Evolutionary conservation across 2,888 invertebrate genomes (phyloP).

Genomic region (Cantharis rustica): DNA sequence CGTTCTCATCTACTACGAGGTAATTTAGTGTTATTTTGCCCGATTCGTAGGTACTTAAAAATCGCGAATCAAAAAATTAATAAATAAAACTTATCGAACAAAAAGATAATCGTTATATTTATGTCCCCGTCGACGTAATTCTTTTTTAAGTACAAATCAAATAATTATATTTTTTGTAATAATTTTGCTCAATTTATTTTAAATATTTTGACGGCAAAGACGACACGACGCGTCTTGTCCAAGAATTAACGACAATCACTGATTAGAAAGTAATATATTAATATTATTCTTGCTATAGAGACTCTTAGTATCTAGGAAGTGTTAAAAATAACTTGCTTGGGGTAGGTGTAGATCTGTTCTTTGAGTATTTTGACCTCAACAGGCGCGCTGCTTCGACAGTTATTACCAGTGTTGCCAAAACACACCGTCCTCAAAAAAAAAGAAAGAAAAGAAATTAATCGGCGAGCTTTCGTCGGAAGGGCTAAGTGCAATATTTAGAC

Average conservation of each 20-base stretch:
- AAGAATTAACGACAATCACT: constrained; percentile 57
- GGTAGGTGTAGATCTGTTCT: constrained; percentile 23
- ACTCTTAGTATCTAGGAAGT: constrained; percentile 14
- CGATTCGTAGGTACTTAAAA: constrained; percentile 22
- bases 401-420: constrained; percentile 29
- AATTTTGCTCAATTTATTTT: constrained; percentile 42
- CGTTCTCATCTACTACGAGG: constrained; percentile 25
- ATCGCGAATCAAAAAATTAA: constrained; percentile 10
- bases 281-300: constrained; percentile 32
- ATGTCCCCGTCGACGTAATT: constrained; percentile 40
- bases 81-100: constrained; percentile 5
- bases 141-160: constrained; percentile 51
- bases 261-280: constrained; percentile 32
- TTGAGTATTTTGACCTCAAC: constrained; percentile 42
- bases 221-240: constrained; percentile 51
- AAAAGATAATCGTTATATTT: constrained; percentile 26
- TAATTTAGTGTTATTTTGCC: constrained; percentile 20
- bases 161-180: constrained; percentile 31
- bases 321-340: constrained; percentile 12
- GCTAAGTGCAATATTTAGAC: constrained; percentile 44
- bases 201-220: constrained; percentile 49
- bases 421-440: constrained; percentile 42
- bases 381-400: constrained; percentile 29
- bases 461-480: constrained; percentile 42
- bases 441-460: constrained; percentile 9